phyloP scores from a whole-genome alignment of 2,888 invertebrate genomes.

The Plusia festucae region DNA sequence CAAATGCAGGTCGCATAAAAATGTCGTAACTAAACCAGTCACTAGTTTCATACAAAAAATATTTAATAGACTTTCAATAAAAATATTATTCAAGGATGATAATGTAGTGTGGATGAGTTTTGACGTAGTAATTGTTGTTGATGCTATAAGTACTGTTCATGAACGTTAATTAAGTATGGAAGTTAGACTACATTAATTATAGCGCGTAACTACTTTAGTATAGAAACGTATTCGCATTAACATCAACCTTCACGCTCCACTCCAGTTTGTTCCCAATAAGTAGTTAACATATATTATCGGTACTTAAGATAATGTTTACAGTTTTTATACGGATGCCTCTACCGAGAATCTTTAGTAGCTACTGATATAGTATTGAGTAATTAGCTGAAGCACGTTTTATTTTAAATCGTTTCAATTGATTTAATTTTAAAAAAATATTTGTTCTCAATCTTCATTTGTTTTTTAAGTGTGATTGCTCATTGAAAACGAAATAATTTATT shows the following conservation, averaged over 20 bases:
- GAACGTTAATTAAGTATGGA: slow-evolving; percentile 1
- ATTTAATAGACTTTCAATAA: slow-evolving; percentile 2
- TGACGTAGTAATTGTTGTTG: background rate
- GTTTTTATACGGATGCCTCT: slow-evolving; percentile 33
- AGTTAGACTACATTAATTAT: background rate
- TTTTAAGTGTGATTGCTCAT: background rate
- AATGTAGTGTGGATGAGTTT: background rate
- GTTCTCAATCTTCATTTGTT: background rate
- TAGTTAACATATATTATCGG: slow-evolving; percentile 40
- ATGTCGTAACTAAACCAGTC: slow-evolving; percentile 1
- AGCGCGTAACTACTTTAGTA: background rate
- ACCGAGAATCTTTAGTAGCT: slow-evolving; percentile 15
- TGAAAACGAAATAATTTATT: background rate
- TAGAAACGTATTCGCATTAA: slow-evolving; percentile 21
- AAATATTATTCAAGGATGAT: slow-evolving; percentile 6
- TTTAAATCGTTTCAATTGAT: background rate
- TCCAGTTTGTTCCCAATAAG: slow-evolving; percentile 35
- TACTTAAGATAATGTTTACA: slow-evolving; percentile 47
- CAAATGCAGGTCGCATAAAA: slow-evolving; percentile 2
- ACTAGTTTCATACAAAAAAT: background rate
- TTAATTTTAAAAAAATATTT: no score
- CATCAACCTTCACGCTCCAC: slow-evolving; percentile 27
- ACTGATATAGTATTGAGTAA: slow-evolving; percentile 21
- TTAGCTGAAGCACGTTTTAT: slow-evolving; percentile 19
- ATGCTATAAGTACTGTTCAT: background rate